Percentiles rank a stretch among this genome's conserved stretches.
phyloP scores from a whole-genome alignment of 1,140 invertebrate species.

The Branchinecta lindahli region DNA sequence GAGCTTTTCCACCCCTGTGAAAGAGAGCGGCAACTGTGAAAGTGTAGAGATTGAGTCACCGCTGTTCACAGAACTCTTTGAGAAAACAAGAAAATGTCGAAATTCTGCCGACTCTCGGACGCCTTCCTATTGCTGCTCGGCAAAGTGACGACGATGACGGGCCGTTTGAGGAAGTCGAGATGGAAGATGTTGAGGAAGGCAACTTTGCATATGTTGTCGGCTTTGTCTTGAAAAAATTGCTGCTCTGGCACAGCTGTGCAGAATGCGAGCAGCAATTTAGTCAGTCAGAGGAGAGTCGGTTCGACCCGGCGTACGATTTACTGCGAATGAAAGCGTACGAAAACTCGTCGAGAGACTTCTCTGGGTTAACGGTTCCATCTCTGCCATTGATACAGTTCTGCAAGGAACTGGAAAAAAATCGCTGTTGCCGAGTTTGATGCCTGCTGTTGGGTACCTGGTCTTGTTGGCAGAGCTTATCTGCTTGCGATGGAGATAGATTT shows the following conservation, averaged over 20 bases:
- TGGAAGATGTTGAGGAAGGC: not conserved
- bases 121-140: not conserved
- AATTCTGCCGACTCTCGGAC: not conserved
- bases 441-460: not conserved
- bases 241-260: constrained; percentile 1
- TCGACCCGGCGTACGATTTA: constrained; percentile 3
- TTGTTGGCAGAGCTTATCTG: not conserved
- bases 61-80: not conserved
- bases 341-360: not conserved
- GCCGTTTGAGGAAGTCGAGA: not conserved
- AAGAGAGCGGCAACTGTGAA: constrained; percentile 5
- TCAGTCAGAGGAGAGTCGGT: not conserved
- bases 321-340: too few relatives aligned
- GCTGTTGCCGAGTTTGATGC: not conserved
- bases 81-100: not conserved
- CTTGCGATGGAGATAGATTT: not conserved
- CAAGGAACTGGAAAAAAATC: not conserved
- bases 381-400: not conserved
- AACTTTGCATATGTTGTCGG: constrained; percentile 8
- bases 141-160: not conserved
- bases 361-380: not conserved
- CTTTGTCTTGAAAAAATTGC: constrained; percentile 6
- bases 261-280: not conserved
- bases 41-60: not conserved
- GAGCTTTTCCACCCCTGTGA: constrained; percentile 4